phyloP scores from a whole-genome alignment of 2,113 vertebrate genomes.

The Syrrhaptes paradoxus region DNA sequence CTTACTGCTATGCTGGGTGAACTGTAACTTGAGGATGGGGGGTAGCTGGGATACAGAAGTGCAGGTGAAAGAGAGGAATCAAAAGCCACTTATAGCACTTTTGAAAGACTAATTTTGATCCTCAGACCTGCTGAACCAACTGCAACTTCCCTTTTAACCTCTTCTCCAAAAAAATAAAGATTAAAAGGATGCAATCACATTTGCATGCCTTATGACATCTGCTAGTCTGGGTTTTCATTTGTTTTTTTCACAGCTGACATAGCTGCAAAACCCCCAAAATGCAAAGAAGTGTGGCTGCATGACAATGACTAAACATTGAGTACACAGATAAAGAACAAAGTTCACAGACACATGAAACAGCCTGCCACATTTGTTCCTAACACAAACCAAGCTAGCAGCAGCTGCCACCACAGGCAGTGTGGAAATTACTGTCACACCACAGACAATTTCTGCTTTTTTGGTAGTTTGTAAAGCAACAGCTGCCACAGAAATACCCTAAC shows the following conservation, averaged over 20 bases:
- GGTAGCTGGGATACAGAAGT: not conserved
- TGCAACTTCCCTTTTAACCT: not conserved
- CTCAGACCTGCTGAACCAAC: not conserved
- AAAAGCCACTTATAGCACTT: not conserved
- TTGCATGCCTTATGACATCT: not conserved
- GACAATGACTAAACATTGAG: not conserved
- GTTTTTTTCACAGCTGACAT: not conserved
- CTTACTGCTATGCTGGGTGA: not conserved
- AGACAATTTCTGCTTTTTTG: not conserved
- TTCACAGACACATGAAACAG: not conserved
- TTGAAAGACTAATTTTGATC: not conserved
- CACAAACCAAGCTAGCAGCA: not conserved
- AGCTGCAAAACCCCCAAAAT: not conserved
- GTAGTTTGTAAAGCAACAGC: slow-evolving; percentile 7
- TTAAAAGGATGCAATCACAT: not conserved
- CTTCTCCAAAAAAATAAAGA: not conserved
- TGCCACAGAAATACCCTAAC: not conserved
- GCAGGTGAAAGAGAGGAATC: not conserved
- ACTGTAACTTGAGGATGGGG: not conserved
- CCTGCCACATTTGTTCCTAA: not conserved
- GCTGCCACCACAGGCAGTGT: not conserved
- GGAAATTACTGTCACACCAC: not conserved
- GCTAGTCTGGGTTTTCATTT: not conserved
- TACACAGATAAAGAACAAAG: slow-evolving; percentile 1
- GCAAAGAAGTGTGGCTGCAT: not conserved